These are phyloP conservation scores for Lepeophtheirus nordmannii DNA, from an alignment of 2,888 invertebrate species.

Conservation along the genomic window DNA sequence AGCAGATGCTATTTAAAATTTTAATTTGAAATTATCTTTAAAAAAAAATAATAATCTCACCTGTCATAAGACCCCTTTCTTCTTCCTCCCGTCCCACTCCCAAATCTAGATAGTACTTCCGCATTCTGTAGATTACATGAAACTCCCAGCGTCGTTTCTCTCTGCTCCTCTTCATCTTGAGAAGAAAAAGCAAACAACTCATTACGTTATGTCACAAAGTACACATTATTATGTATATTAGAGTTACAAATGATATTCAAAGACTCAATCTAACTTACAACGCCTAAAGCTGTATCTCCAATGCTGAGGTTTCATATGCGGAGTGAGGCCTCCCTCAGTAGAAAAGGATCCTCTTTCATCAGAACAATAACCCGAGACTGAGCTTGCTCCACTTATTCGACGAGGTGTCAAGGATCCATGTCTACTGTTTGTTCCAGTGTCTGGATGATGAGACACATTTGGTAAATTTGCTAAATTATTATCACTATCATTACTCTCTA, in stretches of 20 bases:
- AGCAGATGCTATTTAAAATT: background rate
- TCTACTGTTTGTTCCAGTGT: constrained; percentile 30
- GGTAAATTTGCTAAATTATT: constrained; percentile 3
- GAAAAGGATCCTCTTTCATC: constrained; percentile 18
- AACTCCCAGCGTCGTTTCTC: constrained; percentile 24
- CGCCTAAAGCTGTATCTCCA: constrained; percentile 51
- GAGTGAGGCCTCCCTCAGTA: constrained; percentile 26
- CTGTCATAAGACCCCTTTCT: background rate
- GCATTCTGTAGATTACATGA: background rate
- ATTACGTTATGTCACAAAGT: no score
- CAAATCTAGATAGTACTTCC: background rate
- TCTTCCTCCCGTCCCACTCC: background rate
- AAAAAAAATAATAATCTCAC: background rate
- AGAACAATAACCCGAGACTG: constrained; percentile 44
- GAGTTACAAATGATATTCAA: background rate
- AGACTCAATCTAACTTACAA: constrained; percentile 37
- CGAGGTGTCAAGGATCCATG: constrained; percentile 40
- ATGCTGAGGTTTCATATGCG: constrained; percentile 34
- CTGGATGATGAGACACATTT: constrained; percentile 3
- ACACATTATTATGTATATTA: background rate
- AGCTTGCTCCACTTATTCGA: constrained; percentile 64
- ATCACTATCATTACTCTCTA: constrained; percentile 6
- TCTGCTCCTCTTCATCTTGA: constrained; percentile 29
- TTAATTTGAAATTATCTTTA: no score
- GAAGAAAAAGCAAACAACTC: background rate